phyloP scores from a whole-genome alignment of 2,888 invertebrate genomes.

The Rhagonycha fulva region DNA sequence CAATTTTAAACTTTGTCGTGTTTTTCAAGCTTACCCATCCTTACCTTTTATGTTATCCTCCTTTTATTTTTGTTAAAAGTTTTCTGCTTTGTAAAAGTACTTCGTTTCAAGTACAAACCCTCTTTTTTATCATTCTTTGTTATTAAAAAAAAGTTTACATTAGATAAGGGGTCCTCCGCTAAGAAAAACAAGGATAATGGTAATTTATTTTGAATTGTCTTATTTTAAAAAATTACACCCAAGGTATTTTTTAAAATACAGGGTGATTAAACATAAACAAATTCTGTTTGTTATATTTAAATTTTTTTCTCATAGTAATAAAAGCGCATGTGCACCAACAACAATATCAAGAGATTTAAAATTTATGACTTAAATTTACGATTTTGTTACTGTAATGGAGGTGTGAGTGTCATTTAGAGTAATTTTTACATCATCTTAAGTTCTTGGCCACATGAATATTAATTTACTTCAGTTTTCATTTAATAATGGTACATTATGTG shows the following conservation, averaged over 20 bases:
- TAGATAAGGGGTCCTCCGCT: constrained; percentile 40
- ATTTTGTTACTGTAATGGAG: too few species aligned
- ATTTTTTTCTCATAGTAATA: background rate
- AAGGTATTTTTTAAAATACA: background rate
- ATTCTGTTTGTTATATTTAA: background rate
- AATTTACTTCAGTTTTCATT: too few species aligned
- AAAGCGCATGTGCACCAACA: too few species aligned
- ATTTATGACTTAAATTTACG: too few species aligned
- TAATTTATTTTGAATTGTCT: constrained; percentile 37
- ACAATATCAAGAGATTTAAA: too few species aligned
- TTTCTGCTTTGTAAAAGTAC: constrained; percentile 48
- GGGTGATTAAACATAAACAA: background rate
- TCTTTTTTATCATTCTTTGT: constrained; percentile 49
- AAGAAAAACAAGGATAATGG: constrained; percentile 40
- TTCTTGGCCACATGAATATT: too few species aligned
- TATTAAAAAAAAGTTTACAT: constrained; percentile 50
- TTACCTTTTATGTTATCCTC: constrained; percentile 41
- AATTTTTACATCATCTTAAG: too few species aligned
- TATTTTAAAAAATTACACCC: constrained; percentile 26
- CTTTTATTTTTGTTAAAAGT: constrained; percentile 48
- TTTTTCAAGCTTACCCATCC: constrained; percentile 29
- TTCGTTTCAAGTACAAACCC: constrained; percentile 49
- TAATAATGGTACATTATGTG: too few species aligned
- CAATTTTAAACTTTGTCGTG: constrained; percentile 45
- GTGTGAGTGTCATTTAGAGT: too few species aligned